A percentile compares a stretch with the other conserved stretches of the same genome.
These are phyloP conservation scores for Mirounga angustirostris DNA, from an alignment of 2,113 vertebrate species.

Conservation along the genomic window DNA sequence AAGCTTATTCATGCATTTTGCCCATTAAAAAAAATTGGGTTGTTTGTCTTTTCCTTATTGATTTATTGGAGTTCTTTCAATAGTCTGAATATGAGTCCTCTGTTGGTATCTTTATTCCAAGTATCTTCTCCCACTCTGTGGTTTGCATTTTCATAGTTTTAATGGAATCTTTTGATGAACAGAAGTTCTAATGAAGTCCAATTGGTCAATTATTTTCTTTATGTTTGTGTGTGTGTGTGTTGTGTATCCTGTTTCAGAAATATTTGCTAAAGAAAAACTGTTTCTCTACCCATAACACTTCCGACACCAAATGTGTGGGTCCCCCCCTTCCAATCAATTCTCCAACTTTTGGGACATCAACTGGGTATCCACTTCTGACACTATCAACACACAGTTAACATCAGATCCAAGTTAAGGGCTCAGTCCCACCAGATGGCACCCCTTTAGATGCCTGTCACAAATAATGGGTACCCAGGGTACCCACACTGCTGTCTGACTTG, in stretches of 20 bases:
- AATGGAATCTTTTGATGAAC: background rate
- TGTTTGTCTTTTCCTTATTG: constrained; percentile 12
- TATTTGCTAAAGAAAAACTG: background rate
- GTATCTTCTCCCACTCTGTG: background rate
- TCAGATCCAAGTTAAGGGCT: background rate
- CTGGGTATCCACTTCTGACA: background rate
- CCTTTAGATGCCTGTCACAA: background rate
- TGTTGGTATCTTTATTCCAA: background rate
- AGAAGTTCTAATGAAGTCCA: constrained; percentile 17
- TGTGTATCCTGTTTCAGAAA: background rate
- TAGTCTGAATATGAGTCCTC: background rate
- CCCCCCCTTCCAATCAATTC: background rate
- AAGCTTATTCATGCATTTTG: background rate
- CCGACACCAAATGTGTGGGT: background rate
- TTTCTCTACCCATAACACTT: background rate
- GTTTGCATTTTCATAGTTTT: constrained; percentile 37
- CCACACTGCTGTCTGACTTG: background rate
- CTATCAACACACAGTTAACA: background rate
- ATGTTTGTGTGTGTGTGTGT: background rate
- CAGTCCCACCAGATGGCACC: background rate
- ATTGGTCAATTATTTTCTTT: background rate
- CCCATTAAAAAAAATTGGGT: background rate
- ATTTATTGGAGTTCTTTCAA: background rate
- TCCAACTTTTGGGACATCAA: background rate
- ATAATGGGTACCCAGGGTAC: background rate